A percentile compares a stretch with the other conserved stretches of the same genome.
phyloP scores from a whole-genome alignment of 1,140 invertebrate genomes.

The Saccostrea glomerata region DNA sequence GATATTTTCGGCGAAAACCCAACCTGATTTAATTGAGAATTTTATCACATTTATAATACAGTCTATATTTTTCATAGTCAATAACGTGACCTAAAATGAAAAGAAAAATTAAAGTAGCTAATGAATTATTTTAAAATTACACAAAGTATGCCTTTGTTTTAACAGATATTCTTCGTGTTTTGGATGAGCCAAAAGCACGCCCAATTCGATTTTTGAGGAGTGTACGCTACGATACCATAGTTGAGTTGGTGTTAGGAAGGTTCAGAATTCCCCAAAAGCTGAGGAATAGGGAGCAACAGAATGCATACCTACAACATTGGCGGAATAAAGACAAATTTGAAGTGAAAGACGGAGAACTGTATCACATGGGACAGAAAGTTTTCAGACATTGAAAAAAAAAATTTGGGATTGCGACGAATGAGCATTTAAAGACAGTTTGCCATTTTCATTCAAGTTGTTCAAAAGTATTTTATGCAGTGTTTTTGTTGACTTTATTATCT shows the following conservation, averaged over 20 bases:
- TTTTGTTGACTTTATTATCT: too few species aligned
- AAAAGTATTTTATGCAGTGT: too few species aligned
- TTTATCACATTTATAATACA: too few species aligned
- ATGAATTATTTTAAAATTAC: neutral
- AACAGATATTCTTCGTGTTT: neutral
- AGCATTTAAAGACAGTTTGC: too few species aligned
- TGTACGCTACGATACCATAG: conserved; percentile 13
- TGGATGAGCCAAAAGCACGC: neutral
- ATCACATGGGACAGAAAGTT: conserved; percentile 16
- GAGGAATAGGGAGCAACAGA: conserved; percentile 20
- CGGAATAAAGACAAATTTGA: conserved; percentile 28
- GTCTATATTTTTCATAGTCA: too few species aligned
- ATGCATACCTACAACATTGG: conserved; percentile 13
- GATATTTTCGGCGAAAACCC: too few species aligned
- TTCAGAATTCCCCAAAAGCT: conserved; percentile 3
- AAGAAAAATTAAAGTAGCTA: too few species aligned
- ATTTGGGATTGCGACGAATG: neutral
- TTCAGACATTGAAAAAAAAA: neutral
- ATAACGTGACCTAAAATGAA: too few species aligned
- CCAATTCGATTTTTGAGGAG: conserved; percentile 33
- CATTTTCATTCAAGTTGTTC: too few species aligned
- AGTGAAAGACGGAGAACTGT: neutral
- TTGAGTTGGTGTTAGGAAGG: conserved; percentile 11
- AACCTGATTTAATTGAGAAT: too few species aligned
- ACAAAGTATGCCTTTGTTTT: conserved; percentile 1